These are phyloP conservation scores for Melanerpes formicivorus DNA, from an alignment of 2,113 vertebrate species.

Conservation along the genomic window DNA sequence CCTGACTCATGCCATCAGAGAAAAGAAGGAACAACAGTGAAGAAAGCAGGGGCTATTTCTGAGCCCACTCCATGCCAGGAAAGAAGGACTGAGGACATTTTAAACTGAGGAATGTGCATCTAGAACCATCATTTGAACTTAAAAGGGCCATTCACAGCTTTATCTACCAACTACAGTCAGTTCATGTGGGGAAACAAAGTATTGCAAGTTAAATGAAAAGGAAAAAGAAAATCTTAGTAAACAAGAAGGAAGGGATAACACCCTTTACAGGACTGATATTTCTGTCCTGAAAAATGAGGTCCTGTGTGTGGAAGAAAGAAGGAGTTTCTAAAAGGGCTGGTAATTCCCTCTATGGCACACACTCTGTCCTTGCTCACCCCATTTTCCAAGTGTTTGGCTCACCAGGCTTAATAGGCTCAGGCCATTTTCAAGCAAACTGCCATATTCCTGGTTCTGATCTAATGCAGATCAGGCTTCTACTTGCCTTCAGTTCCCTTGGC, in stretches of 20 bases:
- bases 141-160: neutral
- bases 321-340: neutral
- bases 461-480: neutral
- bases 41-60: neutral
- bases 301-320: neutral
- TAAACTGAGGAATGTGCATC: neutral
- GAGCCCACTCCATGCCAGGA: neutral
- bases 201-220: constrained; percentile 20
- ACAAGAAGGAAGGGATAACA: neutral
- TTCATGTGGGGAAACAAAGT: neutral
- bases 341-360: neutral
- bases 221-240: neutral
- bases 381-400: neutral
- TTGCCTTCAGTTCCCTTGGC: neutral
- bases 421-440: neutral
- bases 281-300: neutral
- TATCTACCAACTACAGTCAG: neutral
- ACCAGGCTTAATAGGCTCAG: neutral
- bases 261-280: neutral
- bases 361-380: neutral
- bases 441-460: neutral
- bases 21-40: constrained; percentile 43
- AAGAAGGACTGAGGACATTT: neutral
- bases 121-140: neutral
- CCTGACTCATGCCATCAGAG: constrained; percentile 6